Base-by-base conservation (phyloP, 2,888 invertebrate genomes). In the Hyppa rectilinea region DNA sequence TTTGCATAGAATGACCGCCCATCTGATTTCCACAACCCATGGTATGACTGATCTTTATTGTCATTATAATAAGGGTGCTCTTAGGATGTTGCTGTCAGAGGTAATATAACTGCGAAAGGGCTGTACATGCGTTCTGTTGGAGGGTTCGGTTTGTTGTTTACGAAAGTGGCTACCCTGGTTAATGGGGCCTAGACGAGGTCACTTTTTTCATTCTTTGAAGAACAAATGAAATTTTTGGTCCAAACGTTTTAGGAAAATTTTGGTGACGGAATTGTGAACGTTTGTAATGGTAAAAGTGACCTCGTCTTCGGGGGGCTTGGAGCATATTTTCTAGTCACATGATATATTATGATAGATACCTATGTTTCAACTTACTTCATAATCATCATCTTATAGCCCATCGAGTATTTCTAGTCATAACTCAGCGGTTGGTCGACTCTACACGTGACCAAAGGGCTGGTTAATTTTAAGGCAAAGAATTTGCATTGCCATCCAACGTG, bases 101-200 rank as follows among this genome's bases (percentile, higher is more conserved):
- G 12, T 65, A 14, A 29, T 36, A 23, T 47, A 65, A 47, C 17
- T 47, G 17, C 47, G 36, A 29, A 36, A 29, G 36, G n/a, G 12
- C 36, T 65, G 65, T 38, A 64, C 78, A 87, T 85, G 82, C 84
- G 82, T 80, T 81, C 82, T 85, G 77, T 76, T 85, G 78, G 76
- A 67, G 55, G 67, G 56, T 79, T 64, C 68, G 17, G 29, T 62
- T 43, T 55, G 43, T 59, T 49, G 56, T 40, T 34, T 23, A 56
- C 43, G 23, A 45, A 34, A 4, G 17, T 60, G 73, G 59, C 43
- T 56, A 78, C 65, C 40, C 50, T 72, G 64, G 36, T 26, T 9
- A 63, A 38, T 62, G 49, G 73, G 64, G 70, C 70, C 40, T 45
- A 45, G 56, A 45, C 29, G 9, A 71, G 17, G 45, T 71, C 38